phyloP scores from a whole-genome alignment of 2,113 vertebrate species.

The Probosciger aterrimus region DNA sequence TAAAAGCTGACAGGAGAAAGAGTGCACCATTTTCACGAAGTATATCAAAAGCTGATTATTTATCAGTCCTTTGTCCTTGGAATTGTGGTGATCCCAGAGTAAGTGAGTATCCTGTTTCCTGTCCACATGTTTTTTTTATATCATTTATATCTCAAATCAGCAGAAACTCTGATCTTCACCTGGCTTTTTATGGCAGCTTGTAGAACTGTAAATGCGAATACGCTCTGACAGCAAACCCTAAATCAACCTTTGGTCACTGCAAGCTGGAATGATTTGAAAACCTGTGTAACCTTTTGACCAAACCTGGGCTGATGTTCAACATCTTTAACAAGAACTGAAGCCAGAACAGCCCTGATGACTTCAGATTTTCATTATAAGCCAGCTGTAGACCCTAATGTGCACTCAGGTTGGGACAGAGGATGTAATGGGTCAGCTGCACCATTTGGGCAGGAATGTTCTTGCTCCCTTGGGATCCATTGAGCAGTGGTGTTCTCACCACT shows the following conservation, averaged over 20 bases:
- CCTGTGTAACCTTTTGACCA: constrained; percentile 41
- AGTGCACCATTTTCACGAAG: neutral
- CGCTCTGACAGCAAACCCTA: neutral
- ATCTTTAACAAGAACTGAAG: neutral
- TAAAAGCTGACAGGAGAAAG: neutral
- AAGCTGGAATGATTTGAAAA: constrained; percentile 28
- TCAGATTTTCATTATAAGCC: constrained; percentile 18
- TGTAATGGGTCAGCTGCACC: constrained; percentile 14
- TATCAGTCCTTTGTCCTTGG: neutral
- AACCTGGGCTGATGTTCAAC: constrained; percentile 43
- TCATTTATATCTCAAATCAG: neutral
- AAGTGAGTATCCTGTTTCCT: neutral
- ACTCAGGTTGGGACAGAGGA: constrained; percentile 1
- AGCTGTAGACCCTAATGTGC: neutral
- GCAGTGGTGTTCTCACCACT: neutral
- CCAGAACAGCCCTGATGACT: constrained; percentile 31
- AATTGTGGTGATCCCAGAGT: neutral
- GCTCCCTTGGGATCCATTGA: neutral
- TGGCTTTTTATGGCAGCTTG: constrained; percentile 15
- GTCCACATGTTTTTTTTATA: neutral
- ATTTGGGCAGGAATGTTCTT: neutral
- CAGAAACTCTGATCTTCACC: neutral
- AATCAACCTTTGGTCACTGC: constrained; percentile 24
- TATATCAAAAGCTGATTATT: neutral
- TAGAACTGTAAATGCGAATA: neutral